phyloP scores from a whole-genome alignment of 2,888 invertebrate genomes.

The Hypena proboscidalis region DNA sequence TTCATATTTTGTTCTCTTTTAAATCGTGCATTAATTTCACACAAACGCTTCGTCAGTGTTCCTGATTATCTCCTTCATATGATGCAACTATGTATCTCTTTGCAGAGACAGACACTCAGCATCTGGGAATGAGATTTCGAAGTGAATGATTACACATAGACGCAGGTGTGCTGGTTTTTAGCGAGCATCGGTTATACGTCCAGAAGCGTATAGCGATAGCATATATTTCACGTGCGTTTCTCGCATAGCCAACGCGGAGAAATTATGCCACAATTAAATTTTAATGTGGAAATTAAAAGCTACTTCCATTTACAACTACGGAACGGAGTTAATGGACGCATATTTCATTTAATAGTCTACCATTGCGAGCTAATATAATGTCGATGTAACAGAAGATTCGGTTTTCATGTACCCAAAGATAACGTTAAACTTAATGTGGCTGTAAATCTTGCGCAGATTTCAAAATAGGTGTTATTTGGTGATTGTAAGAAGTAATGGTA shows the following conservation, averaged over 20 bases:
- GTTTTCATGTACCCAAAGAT: not conserved
- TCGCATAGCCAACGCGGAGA: slow-evolving; percentile 33
- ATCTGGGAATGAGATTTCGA: slow-evolving; percentile 37
- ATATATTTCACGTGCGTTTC: slow-evolving; percentile 13
- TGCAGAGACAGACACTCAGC: slow-evolving; percentile 8
- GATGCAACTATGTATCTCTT: slow-evolving; percentile 1
- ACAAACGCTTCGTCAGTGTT: too few relatives aligned
- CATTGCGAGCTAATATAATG: slow-evolving; percentile 9
- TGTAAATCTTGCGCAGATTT: not conserved
- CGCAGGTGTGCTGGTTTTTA: slow-evolving; percentile 50
- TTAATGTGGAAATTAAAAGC: slow-evolving; percentile 35
- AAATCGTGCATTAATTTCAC: too few relatives aligned
- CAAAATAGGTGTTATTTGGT: too few relatives aligned
- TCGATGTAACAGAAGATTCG: not conserved
- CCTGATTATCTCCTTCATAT: too few relatives aligned
- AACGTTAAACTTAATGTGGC: not conserved
- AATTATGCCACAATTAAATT: slow-evolving; percentile 46
- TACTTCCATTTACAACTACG: slow-evolving; percentile 26
- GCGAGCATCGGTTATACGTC: slow-evolving; percentile 44
- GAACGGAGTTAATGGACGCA: slow-evolving; percentile 13
- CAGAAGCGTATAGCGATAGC: not conserved
- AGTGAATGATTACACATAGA: slow-evolving; percentile 54
- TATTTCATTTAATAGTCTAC: slow-evolving; percentile 8
- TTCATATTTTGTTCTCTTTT: too few relatives aligned
- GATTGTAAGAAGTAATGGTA: too few relatives aligned